Evolutionary conservation across 2,113 vertebrate species (phyloP).

Genomic region (Micronycteris hirsuta): DNA sequence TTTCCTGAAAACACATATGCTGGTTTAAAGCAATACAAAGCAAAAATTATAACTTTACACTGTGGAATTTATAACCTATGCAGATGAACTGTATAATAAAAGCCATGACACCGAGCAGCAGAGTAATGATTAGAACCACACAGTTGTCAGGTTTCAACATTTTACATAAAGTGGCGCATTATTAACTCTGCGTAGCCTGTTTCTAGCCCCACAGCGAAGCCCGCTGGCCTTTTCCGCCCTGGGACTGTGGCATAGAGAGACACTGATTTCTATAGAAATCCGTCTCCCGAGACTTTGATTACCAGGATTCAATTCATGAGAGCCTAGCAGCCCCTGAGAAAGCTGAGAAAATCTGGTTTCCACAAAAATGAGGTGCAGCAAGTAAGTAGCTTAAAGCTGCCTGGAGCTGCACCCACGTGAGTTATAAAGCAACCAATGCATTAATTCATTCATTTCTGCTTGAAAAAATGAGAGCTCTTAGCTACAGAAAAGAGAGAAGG

Average conservation of each 20-base stretch:
- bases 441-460: neutral
- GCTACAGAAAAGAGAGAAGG: neutral
- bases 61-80: neutral
- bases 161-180: neutral
- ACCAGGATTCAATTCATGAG: constrained; percentile 8
- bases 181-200: neutral
- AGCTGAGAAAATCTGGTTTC: neutral
- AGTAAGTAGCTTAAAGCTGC: neutral
- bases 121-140: neutral
- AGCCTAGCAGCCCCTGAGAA: neutral
- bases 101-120: neutral
- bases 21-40: neutral
- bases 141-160: neutral
- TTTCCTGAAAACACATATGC: neutral
- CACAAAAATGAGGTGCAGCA: neutral
- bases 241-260: neutral
- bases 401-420: neutral
- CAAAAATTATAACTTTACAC: neutral
- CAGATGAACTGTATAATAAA: neutral
- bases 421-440: neutral
- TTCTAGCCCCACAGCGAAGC: neutral
- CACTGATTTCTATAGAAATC: neutral
- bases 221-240: neutral
- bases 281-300: constrained; percentile 35
- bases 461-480: neutral